Base-by-base conservation (phyloP, 2,113 vertebrate genomes). In the Murina feae region DNA sequence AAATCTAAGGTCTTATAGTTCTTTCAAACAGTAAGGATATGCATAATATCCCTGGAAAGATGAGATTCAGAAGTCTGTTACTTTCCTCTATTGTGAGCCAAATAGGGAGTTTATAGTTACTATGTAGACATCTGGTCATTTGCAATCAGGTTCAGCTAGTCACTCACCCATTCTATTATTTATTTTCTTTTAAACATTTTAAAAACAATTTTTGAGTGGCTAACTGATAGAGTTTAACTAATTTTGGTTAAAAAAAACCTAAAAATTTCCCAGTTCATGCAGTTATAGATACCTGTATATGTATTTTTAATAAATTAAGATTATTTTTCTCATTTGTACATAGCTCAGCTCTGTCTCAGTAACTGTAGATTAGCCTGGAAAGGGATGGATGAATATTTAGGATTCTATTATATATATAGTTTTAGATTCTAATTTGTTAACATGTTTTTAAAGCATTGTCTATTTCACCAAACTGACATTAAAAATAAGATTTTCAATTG, bases 401-500 rank as follows among this genome's bases (percentile, higher is more conserved):
- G 32, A 82, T 92, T 88, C 23, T 60, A 72, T 53, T 66, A 90
- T 18, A 65, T 7, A 47, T 18, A 84, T 4, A 76, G n/a, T 35
- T 88, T 72, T 74, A 4, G 71, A 79, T 95, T 86, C 13, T 74
- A 94, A 86, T 82, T 88, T 95, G 79, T 75, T 78, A 96, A 65
- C 49, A 51, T 89, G 20, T 53, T 91, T 91, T 39, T 69, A 86
- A 53, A 74, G 25, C n/a, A 72, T 78, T 95, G 51, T 53, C 51
- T 86, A 39, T 68, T 96, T 92, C 16, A 91, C 49, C 53, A 86
- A 86, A 75, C 6, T 79, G 82, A 86, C 65, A 85, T 44, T 81
- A 84, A 81, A 92, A 94, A 88, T 9, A 92, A 81, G 66, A 66
- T 85, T 95, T 90, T 94, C 78, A 83, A 51, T 87, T 65, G 35